Base-by-base conservation (phyloP, 2,113 vertebrate species). In the Sciurus niger region DNA sequence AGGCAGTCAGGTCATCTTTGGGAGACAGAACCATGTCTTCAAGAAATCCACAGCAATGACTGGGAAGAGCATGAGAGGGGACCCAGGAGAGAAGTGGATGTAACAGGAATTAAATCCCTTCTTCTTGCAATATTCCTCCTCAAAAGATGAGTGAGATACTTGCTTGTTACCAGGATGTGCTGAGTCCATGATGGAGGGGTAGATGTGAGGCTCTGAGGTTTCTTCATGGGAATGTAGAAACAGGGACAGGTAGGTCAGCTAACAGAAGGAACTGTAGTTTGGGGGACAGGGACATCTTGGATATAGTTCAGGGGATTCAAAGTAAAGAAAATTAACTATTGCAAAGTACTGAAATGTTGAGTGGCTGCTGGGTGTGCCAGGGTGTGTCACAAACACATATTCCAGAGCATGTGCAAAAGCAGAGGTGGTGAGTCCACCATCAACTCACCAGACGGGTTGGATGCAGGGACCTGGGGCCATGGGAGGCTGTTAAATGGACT, bases 401-500 rank as follows among this genome's bases (percentile, higher is more conserved):
- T 48, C 72, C 37, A 84, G 78, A 90, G 86, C 68, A 89, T 51
- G 92, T 53, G 17, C 22, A 70, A 51, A 90, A 20, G 48, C 51
- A 74, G 63, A 34, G 63, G 60, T 53, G 32, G 22, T 8, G 1
- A 82, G 48, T 65, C 73, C 37, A 22, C 55, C 89, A n/a, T 73
- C 80, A 53, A n/a, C 51, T 82, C 60, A 37, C 70, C 95, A 95
- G 76, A 55, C 74, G 85, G 85, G 24, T 37, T 73, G 85, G 78
- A 68, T 3, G 0, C 30, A 84, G 63, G 20, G 51, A 5, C 22
- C 32, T 20, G 14, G 2, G 77, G 82, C 55, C 1, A 14, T 48
- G 32, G 76, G 77, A 93, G 65, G 72, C 53, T 92, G 89, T 58
- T 30, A 86, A 83, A 78, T 86, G 94, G n/a, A 65, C 25, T 94